A percentile compares a stretch with the other conserved stretches of the same genome.
Conservation (phyloP, 1,140 invertebrate species). For the Achroia grisella region DNA sequence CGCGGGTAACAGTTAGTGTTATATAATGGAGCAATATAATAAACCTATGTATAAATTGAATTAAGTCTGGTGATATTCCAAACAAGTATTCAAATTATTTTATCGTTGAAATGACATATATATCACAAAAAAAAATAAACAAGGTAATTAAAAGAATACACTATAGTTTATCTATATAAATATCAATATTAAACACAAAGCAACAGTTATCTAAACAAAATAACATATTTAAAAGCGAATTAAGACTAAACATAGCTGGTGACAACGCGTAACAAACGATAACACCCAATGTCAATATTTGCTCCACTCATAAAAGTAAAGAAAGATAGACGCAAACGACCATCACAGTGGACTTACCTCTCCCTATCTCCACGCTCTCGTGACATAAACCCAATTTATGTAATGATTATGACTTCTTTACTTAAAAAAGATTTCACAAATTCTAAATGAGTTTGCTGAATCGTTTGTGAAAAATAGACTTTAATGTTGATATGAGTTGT, state of each 20-base stretch:
- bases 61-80: too few relatives aligned
- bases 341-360: conserved; percentile 17
- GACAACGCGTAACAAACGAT: conserved; percentile 20
- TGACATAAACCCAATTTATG: not conserved
- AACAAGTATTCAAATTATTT: too few relatives aligned
- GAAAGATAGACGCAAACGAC: conserved; percentile 17
- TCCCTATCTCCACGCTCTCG: conserved; percentile 7
- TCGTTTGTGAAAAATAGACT: too few relatives aligned
- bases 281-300: conserved; percentile 37
- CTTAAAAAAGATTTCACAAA: not conserved
- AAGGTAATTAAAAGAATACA: too few relatives aligned
- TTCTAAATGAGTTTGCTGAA: not conserved
- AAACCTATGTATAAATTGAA: too few relatives aligned
- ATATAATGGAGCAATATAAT: too few relatives aligned
- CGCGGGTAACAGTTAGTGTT: too few relatives aligned
- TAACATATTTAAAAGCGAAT: conserved; percentile 13
- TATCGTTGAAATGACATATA: too few relatives aligned
- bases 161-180: too few relatives aligned
- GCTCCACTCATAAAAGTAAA: conserved; percentile 15
- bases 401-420: conserved; percentile 2
- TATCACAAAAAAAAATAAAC: too few relatives aligned
- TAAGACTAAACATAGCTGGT: conserved; percentile 6
- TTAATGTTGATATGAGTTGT: too few relatives aligned
- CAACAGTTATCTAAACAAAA: not conserved
- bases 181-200: too few relatives aligned